Base-by-base conservation (phyloP, 35 echinoderm and acorn worm genomes). In the Hemicentrotus pulcherrimus region DNA sequence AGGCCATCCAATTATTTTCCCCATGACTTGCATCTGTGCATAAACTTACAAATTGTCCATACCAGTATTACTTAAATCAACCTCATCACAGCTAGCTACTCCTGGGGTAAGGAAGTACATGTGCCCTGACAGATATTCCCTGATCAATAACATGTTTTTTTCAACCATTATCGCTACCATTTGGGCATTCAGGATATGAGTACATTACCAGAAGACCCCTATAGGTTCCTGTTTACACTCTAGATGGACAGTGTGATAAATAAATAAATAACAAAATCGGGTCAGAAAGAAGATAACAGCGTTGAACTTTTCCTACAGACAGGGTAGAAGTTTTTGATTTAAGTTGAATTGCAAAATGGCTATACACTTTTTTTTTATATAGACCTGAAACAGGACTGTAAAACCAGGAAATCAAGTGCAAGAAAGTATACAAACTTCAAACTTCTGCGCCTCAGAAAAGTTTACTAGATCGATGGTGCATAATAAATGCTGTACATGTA, bases 141-240 rank as follows among this genome's bases (percentile, higher is more conserved):
- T 78, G 65, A 78, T 78, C 65, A 78, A 78, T 78, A 78, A 78
- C 65, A 78, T 78, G 65, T 78, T 78, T 78, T 78, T 78, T 78
- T 22, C 65, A 78, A 22, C 65, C 28, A 28, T 78, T 78, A 78
- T 78, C 65, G 28, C 24, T 28, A 78, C 65, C 65, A 78, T n/a
- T 5, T n/a, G n/a, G 65, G 65, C 65, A n/a, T 78, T 28, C 65
- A 78, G 65, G 65, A 78, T 78, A 78, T 78, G 65, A 78, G 65
- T 78, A 78, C 65, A 78, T 78, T 78, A 78, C 65, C 65, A 78
- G 22, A 78, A 28, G 65, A 78, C 65, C 65, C 65, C 65, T 4
- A 78, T 28, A 55, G 65, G 65, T 78, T 78, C 65, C 65, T 78
- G 65, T 78, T 78, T 78, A 78, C 24, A 28, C 65, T 78, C 28